These are phyloP conservation scores for Uropetala carovei DNA, from an alignment of 2,888 invertebrate genomes.

Conservation along the genomic window DNA sequence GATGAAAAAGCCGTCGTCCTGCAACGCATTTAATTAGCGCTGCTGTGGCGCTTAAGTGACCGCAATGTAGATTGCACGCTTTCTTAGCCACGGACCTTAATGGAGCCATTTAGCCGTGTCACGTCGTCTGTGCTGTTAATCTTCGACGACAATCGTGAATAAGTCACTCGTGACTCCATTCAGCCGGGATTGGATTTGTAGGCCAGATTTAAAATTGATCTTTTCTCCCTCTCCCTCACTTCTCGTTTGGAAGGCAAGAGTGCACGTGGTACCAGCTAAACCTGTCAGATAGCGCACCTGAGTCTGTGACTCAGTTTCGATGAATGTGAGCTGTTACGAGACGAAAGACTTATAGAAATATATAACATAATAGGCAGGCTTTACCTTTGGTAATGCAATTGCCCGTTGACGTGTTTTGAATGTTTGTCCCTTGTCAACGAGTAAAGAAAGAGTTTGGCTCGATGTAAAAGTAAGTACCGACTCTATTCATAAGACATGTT, in stretches of 20 bases:
- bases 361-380: too few species aligned
- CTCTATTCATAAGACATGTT: too few species aligned
- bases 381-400: too few species aligned
- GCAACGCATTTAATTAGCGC: neutral
- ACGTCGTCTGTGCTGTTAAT: neutral
- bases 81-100: neutral
- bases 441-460: too few species aligned
- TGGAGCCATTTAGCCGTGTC: slow-evolving; percentile 9
- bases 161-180: neutral
- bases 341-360: too few species aligned
- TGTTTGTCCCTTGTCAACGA: too few species aligned
- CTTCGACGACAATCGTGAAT: neutral
- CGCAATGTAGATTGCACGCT: neutral
- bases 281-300: neutral
- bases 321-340: too few species aligned
- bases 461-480: too few species aligned
- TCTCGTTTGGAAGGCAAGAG: neutral
- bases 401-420: too few species aligned
- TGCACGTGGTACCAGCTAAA: neutral
- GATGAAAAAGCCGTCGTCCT: neutral
- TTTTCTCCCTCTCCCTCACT: neutral
- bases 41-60: neutral
- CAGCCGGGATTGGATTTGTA: neutral
- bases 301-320: neutral
- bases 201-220: slow-evolving; percentile 6